Evolutionary conservation across 1,140 invertebrate species (phyloP).

Genomic region (Cotesia typhae): DNA sequence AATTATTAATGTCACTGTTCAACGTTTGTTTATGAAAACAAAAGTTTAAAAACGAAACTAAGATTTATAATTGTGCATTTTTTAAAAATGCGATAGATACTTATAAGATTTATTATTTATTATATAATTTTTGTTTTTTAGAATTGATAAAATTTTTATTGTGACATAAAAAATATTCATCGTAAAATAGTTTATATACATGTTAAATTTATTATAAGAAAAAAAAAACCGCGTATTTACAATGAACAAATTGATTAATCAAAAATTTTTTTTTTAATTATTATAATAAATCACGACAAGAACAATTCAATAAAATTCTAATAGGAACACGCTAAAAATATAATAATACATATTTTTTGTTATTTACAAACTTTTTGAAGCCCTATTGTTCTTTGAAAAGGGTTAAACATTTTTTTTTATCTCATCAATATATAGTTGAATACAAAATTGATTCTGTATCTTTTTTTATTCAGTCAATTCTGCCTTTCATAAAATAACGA

Average conservation of each 20-base stretch:
- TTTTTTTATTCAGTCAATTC: too few species aligned
- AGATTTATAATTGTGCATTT: too few species aligned
- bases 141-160: slow-evolving; percentile 2
- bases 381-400: slow-evolving; percentile 33
- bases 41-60: too few species aligned
- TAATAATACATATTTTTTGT: slow-evolving; percentile 31
- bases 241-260: background rate
- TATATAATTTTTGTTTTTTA: background rate
- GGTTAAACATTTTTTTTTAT: slow-evolving; percentile 17
- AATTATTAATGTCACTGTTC: too few species aligned
- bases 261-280: background rate
- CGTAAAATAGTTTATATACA: slow-evolving; percentile 8
- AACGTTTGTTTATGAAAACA: too few species aligned
- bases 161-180: slow-evolving; percentile 8
- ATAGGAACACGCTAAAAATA: slow-evolving; percentile 26
- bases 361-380: slow-evolving; percentile 28
- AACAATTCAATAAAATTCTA: slow-evolving; percentile 21
- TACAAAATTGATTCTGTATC: too few species aligned
- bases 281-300: background rate
- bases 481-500: too few species aligned
- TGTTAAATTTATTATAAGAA: background rate
- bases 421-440: background rate
- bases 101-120: background rate
- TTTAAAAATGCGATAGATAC: too few species aligned
- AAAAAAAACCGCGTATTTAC: background rate